Percentiles rank a stretch among this genome's conserved stretches.
phyloP scores from a whole-genome alignment of 2,888 invertebrate species.

The Diploptera punctata region DNA sequence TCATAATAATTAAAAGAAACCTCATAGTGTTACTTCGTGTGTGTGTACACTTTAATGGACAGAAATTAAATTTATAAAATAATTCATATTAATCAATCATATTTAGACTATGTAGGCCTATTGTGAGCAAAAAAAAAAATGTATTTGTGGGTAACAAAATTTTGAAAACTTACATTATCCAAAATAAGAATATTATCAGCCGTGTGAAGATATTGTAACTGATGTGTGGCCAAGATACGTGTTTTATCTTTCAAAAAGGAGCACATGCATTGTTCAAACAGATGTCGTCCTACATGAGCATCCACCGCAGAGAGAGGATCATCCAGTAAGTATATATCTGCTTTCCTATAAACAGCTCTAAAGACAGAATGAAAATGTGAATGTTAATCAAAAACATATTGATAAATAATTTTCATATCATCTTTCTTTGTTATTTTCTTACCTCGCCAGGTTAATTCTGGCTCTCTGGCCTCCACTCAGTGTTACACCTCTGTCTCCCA shows the following conservation, averaged over 20 bases:
- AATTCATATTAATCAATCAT: too few relatives aligned
- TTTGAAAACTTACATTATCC: neutral
- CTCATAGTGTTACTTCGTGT: too few relatives aligned
- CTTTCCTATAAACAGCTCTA: neutral
- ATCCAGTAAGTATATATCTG: neutral
- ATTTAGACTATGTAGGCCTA: too few relatives aligned
- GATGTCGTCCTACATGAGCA: neutral
- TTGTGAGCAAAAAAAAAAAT: too few relatives aligned
- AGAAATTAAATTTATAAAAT: too few relatives aligned
- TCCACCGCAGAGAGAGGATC: neutral
- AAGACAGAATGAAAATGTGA: neutral
- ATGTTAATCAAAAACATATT: too few relatives aligned
- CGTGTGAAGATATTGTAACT: neutral
- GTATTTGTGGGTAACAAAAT: too few relatives aligned
- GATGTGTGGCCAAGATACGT: neutral
- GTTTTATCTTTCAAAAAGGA: neutral
- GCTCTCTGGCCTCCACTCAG: constrained; percentile 89
- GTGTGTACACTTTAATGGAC: too few relatives aligned
- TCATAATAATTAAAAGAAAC: too few relatives aligned
- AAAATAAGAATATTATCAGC: neutral
- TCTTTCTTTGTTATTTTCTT: too few relatives aligned
- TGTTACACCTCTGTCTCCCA: constrained; percentile 86
- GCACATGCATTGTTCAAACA: neutral
- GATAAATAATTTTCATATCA: too few relatives aligned
- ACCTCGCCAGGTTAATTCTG: constrained; percentile 62